These are phyloP conservation scores for Leptodactylus fuscus DNA, from an alignment of 2,113 vertebrate genomes.

Conservation along the genomic window DNA sequence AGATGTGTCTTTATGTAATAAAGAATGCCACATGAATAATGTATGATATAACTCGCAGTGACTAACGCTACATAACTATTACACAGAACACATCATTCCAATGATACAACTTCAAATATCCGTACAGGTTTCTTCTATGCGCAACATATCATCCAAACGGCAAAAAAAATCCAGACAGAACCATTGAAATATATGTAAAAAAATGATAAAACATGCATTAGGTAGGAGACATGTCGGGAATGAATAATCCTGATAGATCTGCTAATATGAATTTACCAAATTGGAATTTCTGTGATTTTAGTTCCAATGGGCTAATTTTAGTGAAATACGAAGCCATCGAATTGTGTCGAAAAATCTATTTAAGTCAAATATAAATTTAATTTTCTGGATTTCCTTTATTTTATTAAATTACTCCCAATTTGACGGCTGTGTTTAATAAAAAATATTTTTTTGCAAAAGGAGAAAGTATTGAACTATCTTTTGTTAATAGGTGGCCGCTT, in stretches of 20 bases:
- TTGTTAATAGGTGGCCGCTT: not conserved
- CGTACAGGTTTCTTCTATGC: not conserved
- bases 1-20: slow-evolving; percentile 26
- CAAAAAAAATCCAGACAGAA: not conserved
- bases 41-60: not conserved
- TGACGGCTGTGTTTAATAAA: not conserved
- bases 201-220: not conserved
- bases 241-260: slow-evolving; percentile 11
- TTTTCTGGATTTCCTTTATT: slow-evolving; percentile 13
- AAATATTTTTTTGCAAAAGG: not conserved
- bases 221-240: not conserved
- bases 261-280: not conserved
- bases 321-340: not conserved
- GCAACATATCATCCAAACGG: not conserved
- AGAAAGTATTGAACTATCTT: not conserved
- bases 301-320: slow-evolving; percentile 21
- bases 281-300: slow-evolving; percentile 6
- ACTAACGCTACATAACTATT: not conserved
- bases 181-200: not conserved
- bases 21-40: slow-evolving; percentile 14
- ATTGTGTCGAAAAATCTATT: not conserved
- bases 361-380: slow-evolving; percentile 7
- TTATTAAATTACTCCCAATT: not conserved
- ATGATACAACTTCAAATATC: not conserved
- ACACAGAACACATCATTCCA: slow-evolving; percentile 6